phyloP scores from a whole-genome alignment of 2,113 vertebrate species.

The Asarcornis scutulata region DNA sequence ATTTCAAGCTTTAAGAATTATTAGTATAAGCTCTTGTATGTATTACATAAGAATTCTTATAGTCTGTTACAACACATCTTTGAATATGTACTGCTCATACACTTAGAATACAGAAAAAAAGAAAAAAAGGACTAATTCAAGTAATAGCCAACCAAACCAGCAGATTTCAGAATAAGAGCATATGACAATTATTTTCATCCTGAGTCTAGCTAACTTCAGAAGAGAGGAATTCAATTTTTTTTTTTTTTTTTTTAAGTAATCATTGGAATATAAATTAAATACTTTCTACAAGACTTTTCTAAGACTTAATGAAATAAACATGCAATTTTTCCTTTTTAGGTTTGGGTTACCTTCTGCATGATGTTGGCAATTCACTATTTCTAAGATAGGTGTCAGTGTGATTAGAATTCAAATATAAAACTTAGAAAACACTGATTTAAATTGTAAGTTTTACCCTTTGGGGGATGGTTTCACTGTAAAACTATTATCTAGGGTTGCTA shows the following conservation, averaged over 20 bases:
- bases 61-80: neutral
- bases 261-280: neutral
- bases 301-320: neutral
- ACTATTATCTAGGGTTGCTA: neutral
- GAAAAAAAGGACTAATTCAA: neutral
- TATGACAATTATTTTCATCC: neutral
- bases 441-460: neutral
- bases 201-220: neutral
- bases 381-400: neutral
- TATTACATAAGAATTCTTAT: neutral
- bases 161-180: neutral
- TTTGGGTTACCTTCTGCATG: neutral
- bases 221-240: neutral
- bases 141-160: neutral
- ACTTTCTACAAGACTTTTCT: neutral
- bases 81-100: neutral
- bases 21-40: neutral
- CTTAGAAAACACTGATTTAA: neutral
- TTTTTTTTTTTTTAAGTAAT: neutral
- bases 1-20: neutral
- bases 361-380: neutral
- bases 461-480: neutral
- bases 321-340: neutral
- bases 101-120: neutral
- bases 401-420: neutral